Conservation (phyloP, 2,113 vertebrate species). For the Corythoichthys intestinalis region DNA sequence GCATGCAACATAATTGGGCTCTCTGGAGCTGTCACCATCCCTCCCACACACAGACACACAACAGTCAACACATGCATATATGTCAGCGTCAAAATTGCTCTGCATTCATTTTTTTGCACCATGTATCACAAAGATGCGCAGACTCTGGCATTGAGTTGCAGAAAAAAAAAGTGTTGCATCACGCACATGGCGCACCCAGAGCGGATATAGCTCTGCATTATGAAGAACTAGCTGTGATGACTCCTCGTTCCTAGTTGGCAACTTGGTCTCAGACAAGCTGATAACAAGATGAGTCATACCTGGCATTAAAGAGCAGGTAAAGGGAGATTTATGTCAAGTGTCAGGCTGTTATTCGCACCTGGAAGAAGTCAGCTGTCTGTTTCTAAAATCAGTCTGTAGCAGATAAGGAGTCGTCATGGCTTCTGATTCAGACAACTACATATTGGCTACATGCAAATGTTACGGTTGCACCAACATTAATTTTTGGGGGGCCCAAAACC, state of each 20-base stretch:
- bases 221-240: conserved; percentile 43
- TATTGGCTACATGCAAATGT: background rate
- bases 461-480: too few species aligned
- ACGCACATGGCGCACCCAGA: conserved; percentile 23
- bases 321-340: conserved; percentile 21
- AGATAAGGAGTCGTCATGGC: conserved; percentile 20
- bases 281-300: conserved; percentile 62
- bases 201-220: conserved; percentile 47
- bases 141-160: background rate
- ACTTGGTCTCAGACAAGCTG: conserved; percentile 49
- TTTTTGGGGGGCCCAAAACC: too few species aligned
- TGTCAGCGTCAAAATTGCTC: background rate
- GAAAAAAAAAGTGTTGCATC: conserved; percentile 25
- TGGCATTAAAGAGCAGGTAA: conserved; percentile 47
- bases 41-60: conserved; percentile 9
- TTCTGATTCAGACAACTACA: conserved; percentile 21
- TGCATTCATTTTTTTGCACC: background rate
- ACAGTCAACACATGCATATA: background rate
- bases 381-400: conserved; percentile 49
- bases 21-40: conserved; percentile 4
- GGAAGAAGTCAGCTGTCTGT: conserved; percentile 47
- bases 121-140: conserved; percentile 1
- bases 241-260: conserved; percentile 36
- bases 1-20: conserved; percentile 15
- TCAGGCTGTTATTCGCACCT: conserved; percentile 45